Evolutionary conservation across 2,113 vertebrate species (phyloP).

Genomic region (Tringa solitaria): DNA sequence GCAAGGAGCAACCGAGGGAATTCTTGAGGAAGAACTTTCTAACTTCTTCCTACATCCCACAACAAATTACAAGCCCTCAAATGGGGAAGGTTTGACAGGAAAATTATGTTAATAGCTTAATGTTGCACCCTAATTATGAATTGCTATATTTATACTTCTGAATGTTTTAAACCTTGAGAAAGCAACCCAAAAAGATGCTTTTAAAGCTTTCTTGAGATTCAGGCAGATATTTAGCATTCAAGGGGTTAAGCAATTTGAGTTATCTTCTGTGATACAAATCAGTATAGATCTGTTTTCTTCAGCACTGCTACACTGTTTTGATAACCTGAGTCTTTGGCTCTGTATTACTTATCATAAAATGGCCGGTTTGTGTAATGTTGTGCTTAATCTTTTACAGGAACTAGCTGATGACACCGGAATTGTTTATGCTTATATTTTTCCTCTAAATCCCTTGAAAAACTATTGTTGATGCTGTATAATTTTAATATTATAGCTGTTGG

Average conservation of each 20-base stretch:
- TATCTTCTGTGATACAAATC: not conserved
- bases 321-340: not conserved
- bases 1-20: not conserved
- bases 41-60: not conserved
- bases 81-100: not conserved
- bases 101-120: not conserved
- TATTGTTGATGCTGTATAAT: constrained; percentile 32
- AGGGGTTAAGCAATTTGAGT: not conserved
- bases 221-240: constrained; percentile 3
- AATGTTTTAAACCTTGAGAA: not conserved
- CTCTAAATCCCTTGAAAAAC: constrained; percentile 20
- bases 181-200: not conserved
- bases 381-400: constrained; percentile 41
- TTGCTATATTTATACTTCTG: not conserved
- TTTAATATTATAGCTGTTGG: constrained; percentile 51
- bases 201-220: not conserved
- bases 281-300: not conserved
- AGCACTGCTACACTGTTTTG: not conserved
- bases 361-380: not conserved
- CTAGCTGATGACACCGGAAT: constrained; percentile 2
- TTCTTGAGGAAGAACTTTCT: not conserved
- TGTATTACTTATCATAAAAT: constrained; percentile 4
- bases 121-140: not conserved
- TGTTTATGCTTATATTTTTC: constrained; percentile 25
- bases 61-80: not conserved